Conservation (phyloP, 2,888 invertebrate genomes). For the Linnaemya vulpina region DNA sequence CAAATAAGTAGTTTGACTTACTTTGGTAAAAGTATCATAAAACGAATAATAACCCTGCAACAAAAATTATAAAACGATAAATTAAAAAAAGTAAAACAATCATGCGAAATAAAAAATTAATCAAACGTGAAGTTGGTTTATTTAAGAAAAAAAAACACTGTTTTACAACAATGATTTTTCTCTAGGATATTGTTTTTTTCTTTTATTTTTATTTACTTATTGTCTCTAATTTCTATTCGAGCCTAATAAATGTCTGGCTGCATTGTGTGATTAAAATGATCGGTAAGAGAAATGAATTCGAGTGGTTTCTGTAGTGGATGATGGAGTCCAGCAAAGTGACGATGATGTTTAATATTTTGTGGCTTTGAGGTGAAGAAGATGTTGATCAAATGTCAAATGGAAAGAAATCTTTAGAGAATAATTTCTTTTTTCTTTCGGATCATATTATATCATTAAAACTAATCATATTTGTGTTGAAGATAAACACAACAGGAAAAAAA, state of each 20-base stretch:
- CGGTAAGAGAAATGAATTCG: conserved; percentile 26
- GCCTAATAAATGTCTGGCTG: conserved; percentile 34
- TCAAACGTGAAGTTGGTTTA: conserved; percentile 65
- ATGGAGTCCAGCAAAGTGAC: conserved; percentile 31
- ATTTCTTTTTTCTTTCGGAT: conserved; percentile 20
- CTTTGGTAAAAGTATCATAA: conserved; percentile 45
- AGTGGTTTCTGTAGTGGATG: conserved; percentile 11
- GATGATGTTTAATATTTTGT: conserved; percentile 43
- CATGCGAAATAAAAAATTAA: conserved; percentile 64
- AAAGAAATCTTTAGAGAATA: conserved; percentile 49
- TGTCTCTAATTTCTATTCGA: neutral
- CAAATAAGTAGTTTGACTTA: conserved; percentile 39
- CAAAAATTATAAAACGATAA: conserved; percentile 18
- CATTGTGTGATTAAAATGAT: conserved; percentile 40
- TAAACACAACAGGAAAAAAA: neutral
- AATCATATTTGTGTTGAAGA: conserved; percentile 1
- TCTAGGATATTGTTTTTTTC: neutral
- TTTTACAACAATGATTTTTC: conserved; percentile 22
- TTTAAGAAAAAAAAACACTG: conserved; percentile 23
- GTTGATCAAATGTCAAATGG: conserved; percentile 67
- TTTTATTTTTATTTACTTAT: too few relatives aligned
- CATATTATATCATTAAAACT: conserved; percentile 9
- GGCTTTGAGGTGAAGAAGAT: conserved; percentile 48
- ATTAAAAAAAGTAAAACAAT: conserved; percentile 40
- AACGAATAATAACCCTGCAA: conserved; percentile 23